Base-by-base conservation (phyloP, 2,797 vertebrate genomes). In the Cyclopterus lumpus region DNA sequence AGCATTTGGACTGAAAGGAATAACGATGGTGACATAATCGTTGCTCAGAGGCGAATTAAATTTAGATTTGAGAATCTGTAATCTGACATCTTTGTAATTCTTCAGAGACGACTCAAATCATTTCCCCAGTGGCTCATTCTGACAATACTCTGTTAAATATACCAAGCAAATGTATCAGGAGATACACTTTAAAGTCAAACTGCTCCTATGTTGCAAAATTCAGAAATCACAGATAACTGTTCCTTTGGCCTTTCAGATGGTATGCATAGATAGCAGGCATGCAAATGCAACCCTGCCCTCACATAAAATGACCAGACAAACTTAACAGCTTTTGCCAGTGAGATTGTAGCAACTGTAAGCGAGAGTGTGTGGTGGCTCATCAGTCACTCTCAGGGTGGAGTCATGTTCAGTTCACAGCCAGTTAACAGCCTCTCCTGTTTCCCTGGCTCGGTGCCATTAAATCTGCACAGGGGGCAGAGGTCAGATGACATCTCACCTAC, bases 11-110 rank as follows among this genome's bases (percentile, higher is more conserved):
- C 55, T 59, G 69, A 83, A 78, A 76, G 72, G 63, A 87, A 89
- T 81, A 83, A 89, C 77, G 82, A 89, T 77, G 60, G 69, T 83
- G 86, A 82, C 78, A 85, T 86, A 87, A 85, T 87, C 73, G 70
- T 72, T 36, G 85, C 90, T 92, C 73, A 77, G 79, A 90, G 82
- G 77, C 59, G 0, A 82, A 88, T 80, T 93, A 90, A 91, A 91
- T 91, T 90, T 93, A 91, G 90, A 92, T 57, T 66, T 75, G 69
- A 68, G 71, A 86, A 77, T 87, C 71, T 83, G 70, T 85, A 83
- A 89, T n/a, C 18, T 51, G 49, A 88, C 89, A 81, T 88, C 66
- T 76, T 88, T 89, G 77, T 89, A 86, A 84, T 82, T 85, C 71
- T 84, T 84, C 84, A 89, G 86, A 89, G 86, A 48, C 3, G 26